Evolutionary conservation across 2,888 invertebrate genomes (phyloP).

Genomic region (Amphimallon solstitiale): DNA sequence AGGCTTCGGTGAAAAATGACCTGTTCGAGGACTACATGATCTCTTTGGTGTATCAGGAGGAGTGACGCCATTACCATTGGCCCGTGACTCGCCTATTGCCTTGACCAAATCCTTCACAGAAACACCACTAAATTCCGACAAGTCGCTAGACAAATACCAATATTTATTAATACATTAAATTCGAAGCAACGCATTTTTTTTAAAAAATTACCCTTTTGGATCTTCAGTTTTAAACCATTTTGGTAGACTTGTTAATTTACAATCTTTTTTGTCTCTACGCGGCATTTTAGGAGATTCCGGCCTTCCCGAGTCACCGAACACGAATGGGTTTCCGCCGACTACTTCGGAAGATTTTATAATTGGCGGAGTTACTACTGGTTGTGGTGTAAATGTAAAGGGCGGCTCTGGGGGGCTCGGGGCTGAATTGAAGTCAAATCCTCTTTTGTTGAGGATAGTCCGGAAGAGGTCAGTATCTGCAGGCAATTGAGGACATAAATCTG

Average conservation of each 20-base stretch:
- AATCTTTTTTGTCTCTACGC: conserved; percentile 58
- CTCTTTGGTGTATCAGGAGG: conserved; percentile 74
- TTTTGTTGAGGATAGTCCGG: conserved; percentile 56
- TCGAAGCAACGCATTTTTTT: background rate
- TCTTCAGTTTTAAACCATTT: conserved; percentile 70
- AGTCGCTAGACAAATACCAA: conserved; percentile 58
- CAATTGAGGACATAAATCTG: conserved; percentile 46
- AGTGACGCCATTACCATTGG: conserved; percentile 82
- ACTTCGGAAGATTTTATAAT: conserved; percentile 42
- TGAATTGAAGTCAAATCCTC: conserved; percentile 70
- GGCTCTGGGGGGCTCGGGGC: conserved; percentile 51
- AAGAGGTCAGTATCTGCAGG: conserved; percentile 47
- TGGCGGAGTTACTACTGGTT: conserved; percentile 40
- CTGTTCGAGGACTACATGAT: conserved; percentile 66
- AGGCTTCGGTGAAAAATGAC: conserved; percentile 63
- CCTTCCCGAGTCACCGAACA: conserved; percentile 59
- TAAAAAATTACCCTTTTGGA: conserved; percentile 54
- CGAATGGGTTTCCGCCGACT: conserved; percentile 60
- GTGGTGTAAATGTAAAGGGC: conserved; percentile 48
- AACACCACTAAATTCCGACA: conserved; percentile 70
- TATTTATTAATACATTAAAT: background rate
- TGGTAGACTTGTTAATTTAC: conserved; percentile 66
- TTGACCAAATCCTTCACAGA: conserved; percentile 80
- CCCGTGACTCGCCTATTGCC: conserved; percentile 77
- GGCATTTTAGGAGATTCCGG: conserved; percentile 58